Base-by-base conservation (phyloP, 30 jellyfish, hydroid and myxozoan species). In the Aurelia coerulea region DNA sequence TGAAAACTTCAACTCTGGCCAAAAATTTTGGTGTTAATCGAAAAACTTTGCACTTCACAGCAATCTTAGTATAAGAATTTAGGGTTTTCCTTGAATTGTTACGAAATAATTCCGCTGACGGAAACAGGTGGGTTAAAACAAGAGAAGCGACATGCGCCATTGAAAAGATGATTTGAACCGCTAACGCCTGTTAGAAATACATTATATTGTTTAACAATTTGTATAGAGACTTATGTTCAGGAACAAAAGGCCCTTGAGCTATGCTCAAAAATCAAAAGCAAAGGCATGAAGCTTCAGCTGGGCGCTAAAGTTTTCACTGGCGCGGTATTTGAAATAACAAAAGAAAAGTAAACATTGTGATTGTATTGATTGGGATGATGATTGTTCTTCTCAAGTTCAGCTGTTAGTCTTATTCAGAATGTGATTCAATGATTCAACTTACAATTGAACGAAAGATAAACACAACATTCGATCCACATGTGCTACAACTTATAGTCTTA, bases 81-180 rank as follows among this genome's bases (percentile, higher is more conserved):
- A 73, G 12, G 70, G 82, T 65, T 58, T 68, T 32, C 35, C 42
- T 31, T 50, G 65, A 71, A 53, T 69, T n/a, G 50, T 51, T 35
- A 65, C 76, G 34, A 87, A 56, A 68, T 50, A 62, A 51, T 62
- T 68, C 86, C 32, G 56, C 78, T 37, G 53, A 34, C 2, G 88
- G 52, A 62, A 84, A 84, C 93, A 84, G 93, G 88, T 84, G 93
- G 80, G 41, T 75, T 74, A 51, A 70, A 69, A 84, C 93, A 84
- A 84, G 74, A 84, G 93, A 74, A 37, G 37, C 83, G 86, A 54
- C 85, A 65, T 71, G 92, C 35, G 80, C 35, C 83, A 71, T 68
- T 68, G 35, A 83, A 71, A 35, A 70, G 80, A 52, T 41, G 52
- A 65, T 65, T 66, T 41, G 89, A 33, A 78, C 53, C 37, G 50